These are phyloP conservation scores for Merops nubicus DNA, from an alignment of 2,113 vertebrate species.

Conservation along the genomic window DNA sequence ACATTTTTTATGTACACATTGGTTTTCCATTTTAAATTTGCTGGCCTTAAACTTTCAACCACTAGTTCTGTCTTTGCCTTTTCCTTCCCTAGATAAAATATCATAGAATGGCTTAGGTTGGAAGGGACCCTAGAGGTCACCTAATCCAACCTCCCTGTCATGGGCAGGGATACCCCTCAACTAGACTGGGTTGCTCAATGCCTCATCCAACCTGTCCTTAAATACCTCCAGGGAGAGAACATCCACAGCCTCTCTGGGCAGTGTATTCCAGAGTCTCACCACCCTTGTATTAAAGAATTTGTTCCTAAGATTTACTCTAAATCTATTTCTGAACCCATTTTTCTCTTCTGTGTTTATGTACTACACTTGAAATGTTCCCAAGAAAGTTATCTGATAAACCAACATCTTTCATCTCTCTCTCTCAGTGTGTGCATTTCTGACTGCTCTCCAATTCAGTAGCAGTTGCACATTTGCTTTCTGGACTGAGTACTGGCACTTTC, in stretches of 20 bases:
- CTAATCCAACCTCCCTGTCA: no score
- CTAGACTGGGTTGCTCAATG: no score
- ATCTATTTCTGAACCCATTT: not conserved
- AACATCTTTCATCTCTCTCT: not conserved
- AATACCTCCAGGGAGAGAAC: no score
- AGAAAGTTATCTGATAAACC: not conserved
- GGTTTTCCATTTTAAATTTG: not conserved
- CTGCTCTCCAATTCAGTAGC: not conserved
- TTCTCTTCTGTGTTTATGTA: not conserved
- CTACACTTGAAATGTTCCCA: not conserved
- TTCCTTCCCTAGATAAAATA: not conserved
- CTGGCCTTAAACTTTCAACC: not conserved
- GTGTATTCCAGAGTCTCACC: no score
- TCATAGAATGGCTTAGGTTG: no score
- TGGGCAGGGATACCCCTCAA: no score
- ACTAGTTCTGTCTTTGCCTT: not conserved
- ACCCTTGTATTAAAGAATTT: no score
- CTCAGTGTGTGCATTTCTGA: not conserved
- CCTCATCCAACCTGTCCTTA: no score
- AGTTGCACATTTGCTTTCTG: not conserved
- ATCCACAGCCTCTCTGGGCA: no score
- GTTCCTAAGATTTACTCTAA: no score
- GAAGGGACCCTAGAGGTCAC: no score
- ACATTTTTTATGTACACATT: not conserved
- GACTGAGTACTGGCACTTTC: not conserved